phyloP scores from a whole-genome alignment of 2,888 invertebrate genomes.

The Hesperia comma region DNA sequence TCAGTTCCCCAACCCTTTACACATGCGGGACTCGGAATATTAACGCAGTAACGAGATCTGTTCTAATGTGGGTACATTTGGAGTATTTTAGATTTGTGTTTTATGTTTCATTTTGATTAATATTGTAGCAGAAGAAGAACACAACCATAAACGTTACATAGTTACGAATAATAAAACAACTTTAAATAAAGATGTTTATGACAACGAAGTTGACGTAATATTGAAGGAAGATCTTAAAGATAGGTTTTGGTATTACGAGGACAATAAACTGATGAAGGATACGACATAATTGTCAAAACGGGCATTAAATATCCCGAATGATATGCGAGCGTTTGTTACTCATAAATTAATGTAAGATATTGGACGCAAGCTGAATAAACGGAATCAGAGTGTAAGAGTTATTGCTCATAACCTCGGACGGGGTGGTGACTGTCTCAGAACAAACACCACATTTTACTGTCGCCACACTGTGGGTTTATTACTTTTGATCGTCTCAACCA shows the following conservation, averaged over 20 bases:
- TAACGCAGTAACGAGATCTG: constrained; percentile 59
- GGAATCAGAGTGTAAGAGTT: constrained; percentile 81
- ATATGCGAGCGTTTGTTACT: constrained; percentile 74
- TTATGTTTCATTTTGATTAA: constrained; percentile 25
- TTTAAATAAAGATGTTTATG: constrained; percentile 23
- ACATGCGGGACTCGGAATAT: constrained; percentile 72
- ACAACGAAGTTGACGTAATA: constrained; percentile 26
- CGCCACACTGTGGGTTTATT: constrained; percentile 39
- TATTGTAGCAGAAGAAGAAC: constrained; percentile 8
- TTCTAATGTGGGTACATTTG: constrained; percentile 39
- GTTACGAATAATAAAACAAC: not conserved
- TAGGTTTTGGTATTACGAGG: constrained; percentile 64
- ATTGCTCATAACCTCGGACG: constrained; percentile 72
- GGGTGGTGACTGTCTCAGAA: constrained; percentile 52
- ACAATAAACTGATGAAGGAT: constrained; percentile 68
- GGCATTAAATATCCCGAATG: constrained; percentile 77
- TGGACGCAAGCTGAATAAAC: constrained; percentile 70
- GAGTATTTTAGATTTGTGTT: constrained; percentile 33
- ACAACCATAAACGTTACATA: constrained; percentile 49
- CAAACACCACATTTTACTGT: constrained; percentile 64
- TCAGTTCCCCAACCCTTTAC: constrained; percentile 75
- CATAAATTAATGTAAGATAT: constrained; percentile 78
- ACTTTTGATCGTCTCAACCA: constrained; percentile 43
- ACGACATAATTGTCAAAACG: constrained; percentile 77
- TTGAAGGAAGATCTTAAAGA: constrained; percentile 43